Evolutionary conservation across 2,113 vertebrate genomes (phyloP).

Genomic region (Corythaeola cristata): DNA sequence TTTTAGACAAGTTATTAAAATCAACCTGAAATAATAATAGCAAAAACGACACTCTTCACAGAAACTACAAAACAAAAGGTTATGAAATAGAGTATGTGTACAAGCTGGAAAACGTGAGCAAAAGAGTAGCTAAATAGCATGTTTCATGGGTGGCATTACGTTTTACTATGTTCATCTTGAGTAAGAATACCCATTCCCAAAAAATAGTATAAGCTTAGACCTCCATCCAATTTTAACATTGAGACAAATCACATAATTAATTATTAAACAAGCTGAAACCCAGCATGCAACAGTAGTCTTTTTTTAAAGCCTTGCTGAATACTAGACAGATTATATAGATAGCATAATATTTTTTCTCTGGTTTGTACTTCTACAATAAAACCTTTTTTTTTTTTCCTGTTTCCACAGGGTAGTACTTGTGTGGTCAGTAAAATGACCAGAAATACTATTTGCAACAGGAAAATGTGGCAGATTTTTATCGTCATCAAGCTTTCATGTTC

Average conservation of each 20-base stretch:
- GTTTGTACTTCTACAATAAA: background rate
- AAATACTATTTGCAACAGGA: background rate
- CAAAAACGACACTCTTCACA: background rate
- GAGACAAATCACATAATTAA: background rate
- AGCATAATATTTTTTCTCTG: background rate
- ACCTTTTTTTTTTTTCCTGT: background rate
- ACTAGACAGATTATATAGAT: background rate
- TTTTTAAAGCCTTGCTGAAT: background rate
- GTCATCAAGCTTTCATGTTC: background rate
- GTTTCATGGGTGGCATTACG: background rate
- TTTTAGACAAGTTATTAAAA: background rate
- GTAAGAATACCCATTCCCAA: background rate
- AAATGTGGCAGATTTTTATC: background rate
- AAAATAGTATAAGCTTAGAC: background rate
- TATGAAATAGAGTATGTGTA: background rate
- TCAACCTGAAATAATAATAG: background rate
- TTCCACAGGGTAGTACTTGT: background rate
- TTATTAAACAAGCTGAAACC: background rate
- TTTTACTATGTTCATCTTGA: background rate
- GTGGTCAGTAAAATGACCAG: background rate
- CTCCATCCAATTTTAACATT: background rate
- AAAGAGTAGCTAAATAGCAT: background rate
- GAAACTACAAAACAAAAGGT: background rate
- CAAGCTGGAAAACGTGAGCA: background rate
- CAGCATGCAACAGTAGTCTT: background rate